Evolutionary conservation across 2,888 invertebrate species (phyloP).

Genomic region (Diarsia mendica): DNA sequence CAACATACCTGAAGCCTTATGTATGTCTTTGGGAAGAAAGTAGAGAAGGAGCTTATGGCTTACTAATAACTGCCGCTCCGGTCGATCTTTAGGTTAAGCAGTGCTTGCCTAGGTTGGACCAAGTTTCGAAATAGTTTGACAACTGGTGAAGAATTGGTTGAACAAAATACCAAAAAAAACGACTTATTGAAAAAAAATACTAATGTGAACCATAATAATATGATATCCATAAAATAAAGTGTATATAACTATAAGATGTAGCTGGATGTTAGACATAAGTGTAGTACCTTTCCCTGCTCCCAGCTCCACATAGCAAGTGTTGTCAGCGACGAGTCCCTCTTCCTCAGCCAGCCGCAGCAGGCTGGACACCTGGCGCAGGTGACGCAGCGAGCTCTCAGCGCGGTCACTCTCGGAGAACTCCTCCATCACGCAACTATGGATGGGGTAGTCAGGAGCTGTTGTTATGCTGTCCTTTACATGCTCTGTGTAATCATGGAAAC

Average conservation of each 20-base stretch:
- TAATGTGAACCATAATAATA: no score
- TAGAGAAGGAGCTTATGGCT: no score
- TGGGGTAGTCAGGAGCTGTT: slow-evolving; percentile 70
- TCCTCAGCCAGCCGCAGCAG: slow-evolving; percentile 93
- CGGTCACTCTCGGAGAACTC: slow-evolving; percentile 86
- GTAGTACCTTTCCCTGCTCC: slow-evolving; percentile 96
- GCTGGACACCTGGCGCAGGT: slow-evolving; percentile 94
- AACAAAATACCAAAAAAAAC: no score
- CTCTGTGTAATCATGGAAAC: slow-evolving; percentile 66
- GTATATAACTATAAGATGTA: not conserved
- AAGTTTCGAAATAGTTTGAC: no score
- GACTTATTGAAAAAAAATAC: no score
- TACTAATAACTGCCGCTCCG: no score
- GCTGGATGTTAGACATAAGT: not conserved
- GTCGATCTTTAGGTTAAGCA: no score
- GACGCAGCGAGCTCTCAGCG: slow-evolving; percentile 92
- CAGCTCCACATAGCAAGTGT: slow-evolving; percentile 95
- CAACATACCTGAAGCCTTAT: not conserved
- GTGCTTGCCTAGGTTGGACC: no score
- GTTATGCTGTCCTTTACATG: slow-evolving; percentile 76
- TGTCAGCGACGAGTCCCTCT: slow-evolving; percentile 89
- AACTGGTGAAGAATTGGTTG: no score
- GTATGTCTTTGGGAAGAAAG: no score
- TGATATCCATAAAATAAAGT: not conserved
- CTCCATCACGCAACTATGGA: slow-evolving; percentile 75